phyloP scores from a whole-genome alignment of 2,888 invertebrate genomes.

The Diloba caeruleocephala region DNA sequence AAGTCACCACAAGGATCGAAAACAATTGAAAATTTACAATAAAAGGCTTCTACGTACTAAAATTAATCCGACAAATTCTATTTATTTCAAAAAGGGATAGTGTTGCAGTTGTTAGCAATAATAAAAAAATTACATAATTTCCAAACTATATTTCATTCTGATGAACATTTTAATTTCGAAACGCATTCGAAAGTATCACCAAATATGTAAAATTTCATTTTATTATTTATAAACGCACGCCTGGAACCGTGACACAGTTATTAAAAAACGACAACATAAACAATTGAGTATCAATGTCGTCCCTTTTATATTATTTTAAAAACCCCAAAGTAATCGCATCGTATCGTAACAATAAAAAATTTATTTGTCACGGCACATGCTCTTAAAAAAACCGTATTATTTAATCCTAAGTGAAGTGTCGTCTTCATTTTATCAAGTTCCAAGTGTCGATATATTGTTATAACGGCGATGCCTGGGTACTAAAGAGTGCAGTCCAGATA shows the following conservation, averaged over 20 bases:
- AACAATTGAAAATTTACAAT: no score
- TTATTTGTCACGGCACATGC: conserved; percentile 75
- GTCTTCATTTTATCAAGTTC: conserved; percentile 87
- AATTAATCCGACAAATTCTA: conserved; percentile 16
- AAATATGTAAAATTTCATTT: conserved; percentile 50
- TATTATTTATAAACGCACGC: conserved; percentile 28
- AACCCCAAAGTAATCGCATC: conserved; percentile 69
- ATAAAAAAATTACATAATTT: conserved; percentile 24
- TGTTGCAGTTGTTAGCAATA: conserved; percentile 41
- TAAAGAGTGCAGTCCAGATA: conserved; percentile 85
- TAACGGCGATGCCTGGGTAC: conserved; percentile 82
- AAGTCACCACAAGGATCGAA: neutral
- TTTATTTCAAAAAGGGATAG: conserved; percentile 16
- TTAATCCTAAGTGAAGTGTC: conserved; percentile 86
- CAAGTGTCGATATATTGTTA: conserved; percentile 87
- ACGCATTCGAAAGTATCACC: conserved; percentile 24
- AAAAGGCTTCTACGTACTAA: neutral
- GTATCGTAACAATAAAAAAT: conserved; percentile 79
- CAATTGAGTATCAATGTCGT: conserved; percentile 71
- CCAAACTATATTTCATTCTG: conserved; percentile 29
- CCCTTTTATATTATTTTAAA: conserved; percentile 70
- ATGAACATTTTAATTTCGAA: conserved; percentile 49
- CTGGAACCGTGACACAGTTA: conserved; percentile 71
- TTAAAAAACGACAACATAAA: conserved; percentile 74
- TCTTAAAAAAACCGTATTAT: conserved; percentile 82